Percentiles rank a stretch among this genome's conserved stretches.
Conservation (phyloP, 1,140 invertebrate genomes). For the Scaptomyza montana region DNA sequence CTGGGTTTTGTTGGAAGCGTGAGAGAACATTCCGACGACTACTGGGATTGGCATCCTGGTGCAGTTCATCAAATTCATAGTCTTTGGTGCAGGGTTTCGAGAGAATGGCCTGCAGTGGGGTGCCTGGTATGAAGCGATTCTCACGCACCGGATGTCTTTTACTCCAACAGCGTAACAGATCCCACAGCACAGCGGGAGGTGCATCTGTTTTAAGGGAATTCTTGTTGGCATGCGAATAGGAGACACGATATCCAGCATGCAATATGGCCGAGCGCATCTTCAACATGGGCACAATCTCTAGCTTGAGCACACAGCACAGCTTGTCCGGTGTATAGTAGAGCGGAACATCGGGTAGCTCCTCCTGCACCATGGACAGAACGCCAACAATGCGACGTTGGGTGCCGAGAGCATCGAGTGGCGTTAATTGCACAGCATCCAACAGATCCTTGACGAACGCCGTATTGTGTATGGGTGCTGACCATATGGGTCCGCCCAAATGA, state of each 20-base stretch:
- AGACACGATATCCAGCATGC: constrained; percentile 96
- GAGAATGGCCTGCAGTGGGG: constrained; percentile 86
- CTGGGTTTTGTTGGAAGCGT: constrained; percentile 94
- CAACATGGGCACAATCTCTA: constrained; percentile 87
- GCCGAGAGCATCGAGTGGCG: constrained; percentile 84
- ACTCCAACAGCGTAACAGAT: constrained; percentile 94
- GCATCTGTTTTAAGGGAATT: constrained; percentile 97
- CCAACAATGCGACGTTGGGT: constrained; percentile 92
- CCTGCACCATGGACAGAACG: constrained; percentile 88
- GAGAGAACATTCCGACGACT: constrained; percentile 90
- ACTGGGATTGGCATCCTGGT: constrained; percentile 90
- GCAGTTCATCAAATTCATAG: constrained; percentile 87
- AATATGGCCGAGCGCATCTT: constrained; percentile 94
- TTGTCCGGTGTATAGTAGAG: constrained; percentile 92
- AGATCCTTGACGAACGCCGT: constrained; percentile 89
- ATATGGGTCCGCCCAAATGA: constrained; percentile 96
- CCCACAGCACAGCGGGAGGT: constrained; percentile 94
- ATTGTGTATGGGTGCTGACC: constrained; percentile 94
- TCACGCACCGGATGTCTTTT: constrained; percentile 87
- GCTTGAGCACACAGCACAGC: constrained; percentile 87
- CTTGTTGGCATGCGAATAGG: constrained; percentile 94
- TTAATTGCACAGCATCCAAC: constrained; percentile 83
- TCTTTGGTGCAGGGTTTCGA: constrained; percentile 84
- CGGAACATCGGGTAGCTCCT: constrained; percentile 93
- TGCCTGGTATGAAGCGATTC: constrained; percentile 85